A percentile compares a stretch with the other conserved stretches of the same genome.
Conservation (phyloP, 2,113 vertebrate genomes). For the Hylia prasina region DNA sequence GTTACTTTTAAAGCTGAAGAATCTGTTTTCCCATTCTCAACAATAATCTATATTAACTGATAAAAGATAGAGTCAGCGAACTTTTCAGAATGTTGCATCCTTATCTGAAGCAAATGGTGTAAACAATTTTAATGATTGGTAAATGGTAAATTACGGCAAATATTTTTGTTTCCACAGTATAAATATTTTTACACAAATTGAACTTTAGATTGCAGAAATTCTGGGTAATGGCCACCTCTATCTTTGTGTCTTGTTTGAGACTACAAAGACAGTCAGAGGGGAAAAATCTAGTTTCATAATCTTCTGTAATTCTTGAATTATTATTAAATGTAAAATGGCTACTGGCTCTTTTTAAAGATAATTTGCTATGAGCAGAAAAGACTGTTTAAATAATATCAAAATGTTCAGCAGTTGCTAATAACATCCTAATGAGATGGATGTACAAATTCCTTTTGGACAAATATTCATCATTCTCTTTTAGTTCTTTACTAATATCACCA, state of each 20-base stretch:
- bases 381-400: background rate
- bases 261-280: background rate
- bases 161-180: background rate
- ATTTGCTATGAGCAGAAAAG: background rate
- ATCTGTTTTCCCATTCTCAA: background rate
- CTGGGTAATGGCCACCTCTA: fast-evolving
- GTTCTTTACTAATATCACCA: background rate
- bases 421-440: background rate
- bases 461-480: background rate
- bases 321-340: background rate
- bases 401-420: background rate
- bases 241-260: background rate
- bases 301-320: background rate
- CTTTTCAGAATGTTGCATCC: background rate
- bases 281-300: background rate
- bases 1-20: background rate
- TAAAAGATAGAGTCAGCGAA: background rate
- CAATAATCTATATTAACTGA: background rate
- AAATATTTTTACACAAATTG: background rate
- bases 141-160: background rate
- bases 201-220: background rate
- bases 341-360: background rate
- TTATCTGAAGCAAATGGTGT: background rate
- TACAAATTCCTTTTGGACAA: background rate
- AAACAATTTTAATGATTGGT: background rate